These are phyloP conservation scores for Myotis vivesi DNA, from an alignment of 2,797 vertebrate genomes.

Conservation along the genomic window DNA sequence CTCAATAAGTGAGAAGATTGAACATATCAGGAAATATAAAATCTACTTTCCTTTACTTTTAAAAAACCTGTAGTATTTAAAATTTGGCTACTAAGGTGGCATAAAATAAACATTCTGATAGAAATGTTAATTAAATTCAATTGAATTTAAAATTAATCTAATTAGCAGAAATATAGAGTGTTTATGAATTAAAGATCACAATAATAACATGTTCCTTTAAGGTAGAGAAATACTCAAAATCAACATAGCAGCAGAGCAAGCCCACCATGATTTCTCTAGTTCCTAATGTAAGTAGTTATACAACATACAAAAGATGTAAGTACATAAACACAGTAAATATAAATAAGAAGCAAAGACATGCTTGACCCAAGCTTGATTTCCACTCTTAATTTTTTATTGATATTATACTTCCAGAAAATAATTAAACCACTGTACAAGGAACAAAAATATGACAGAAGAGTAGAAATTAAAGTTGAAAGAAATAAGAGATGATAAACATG, in stretches of 20 bases:
- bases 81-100: neutral
- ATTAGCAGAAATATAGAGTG: neutral
- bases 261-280: neutral
- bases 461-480: neutral
- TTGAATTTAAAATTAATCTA: neutral
- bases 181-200: neutral
- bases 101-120: neutral
- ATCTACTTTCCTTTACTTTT: neutral
- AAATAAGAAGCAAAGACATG: neutral
- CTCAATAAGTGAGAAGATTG: neutral
- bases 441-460: neutral
- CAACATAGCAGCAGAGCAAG: neutral
- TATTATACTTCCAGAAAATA: neutral
- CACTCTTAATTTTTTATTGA: conserved; percentile 22
- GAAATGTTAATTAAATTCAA: neutral
- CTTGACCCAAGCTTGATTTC: neutral
- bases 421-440: neutral
- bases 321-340: neutral
- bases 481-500: neutral
- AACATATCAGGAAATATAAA: neutral
- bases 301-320: neutral
- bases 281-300: neutral
- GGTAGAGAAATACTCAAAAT: neutral
- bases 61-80: neutral
- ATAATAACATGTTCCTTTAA: neutral